These are phyloP conservation scores for Drosophila rubida DNA, from an alignment of 2,888 invertebrate species.

Conservation along the genomic window DNA sequence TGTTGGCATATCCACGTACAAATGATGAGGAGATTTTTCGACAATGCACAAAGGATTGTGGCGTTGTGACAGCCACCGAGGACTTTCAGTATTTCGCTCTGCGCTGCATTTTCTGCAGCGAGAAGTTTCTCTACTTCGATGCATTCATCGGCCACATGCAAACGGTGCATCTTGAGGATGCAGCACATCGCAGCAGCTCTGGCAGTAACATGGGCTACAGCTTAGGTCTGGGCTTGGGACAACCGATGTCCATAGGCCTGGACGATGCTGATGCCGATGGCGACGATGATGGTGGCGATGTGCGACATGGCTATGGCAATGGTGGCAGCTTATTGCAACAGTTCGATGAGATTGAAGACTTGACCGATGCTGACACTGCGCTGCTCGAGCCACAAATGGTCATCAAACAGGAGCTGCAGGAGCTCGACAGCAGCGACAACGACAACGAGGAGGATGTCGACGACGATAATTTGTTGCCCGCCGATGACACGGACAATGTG, in stretches of 20 bases:
- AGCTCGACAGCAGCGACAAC: constrained; percentile 64
- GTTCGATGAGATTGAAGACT: constrained; percentile 74
- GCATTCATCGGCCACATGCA: constrained; percentile 82
- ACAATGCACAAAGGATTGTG: constrained; percentile 81
- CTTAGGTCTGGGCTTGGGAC: constrained; percentile 25
- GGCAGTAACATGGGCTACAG: constrained; percentile 14
- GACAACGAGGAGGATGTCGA: constrained; percentile 35
- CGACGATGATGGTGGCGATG: constrained; percentile 26
- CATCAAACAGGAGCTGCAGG: constrained; percentile 75
- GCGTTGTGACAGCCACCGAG: constrained; percentile 81
- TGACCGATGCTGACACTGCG: constrained; percentile 76
- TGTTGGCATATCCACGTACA: constrained; percentile 80
- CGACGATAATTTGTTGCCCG: constrained; percentile 19
- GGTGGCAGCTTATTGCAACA: constrained; percentile 41
- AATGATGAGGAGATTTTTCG: constrained; percentile 82
- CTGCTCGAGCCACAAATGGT: constrained; percentile 80
- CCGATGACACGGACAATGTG: constrained; percentile 33
- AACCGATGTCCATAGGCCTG: constrained; percentile 48
- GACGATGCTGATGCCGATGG: constrained; percentile 29
- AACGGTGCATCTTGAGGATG: constrained; percentile 68
- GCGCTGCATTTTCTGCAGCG: constrained; percentile 74
- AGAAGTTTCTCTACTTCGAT: constrained; percentile 82
- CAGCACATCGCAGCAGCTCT: constrained; percentile 27
- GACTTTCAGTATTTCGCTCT: constrained; percentile 82
- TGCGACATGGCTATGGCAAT: constrained; percentile 32